Conservation (phyloP, 2,797 vertebrate genomes). For the Acanthornis magna region DNA sequence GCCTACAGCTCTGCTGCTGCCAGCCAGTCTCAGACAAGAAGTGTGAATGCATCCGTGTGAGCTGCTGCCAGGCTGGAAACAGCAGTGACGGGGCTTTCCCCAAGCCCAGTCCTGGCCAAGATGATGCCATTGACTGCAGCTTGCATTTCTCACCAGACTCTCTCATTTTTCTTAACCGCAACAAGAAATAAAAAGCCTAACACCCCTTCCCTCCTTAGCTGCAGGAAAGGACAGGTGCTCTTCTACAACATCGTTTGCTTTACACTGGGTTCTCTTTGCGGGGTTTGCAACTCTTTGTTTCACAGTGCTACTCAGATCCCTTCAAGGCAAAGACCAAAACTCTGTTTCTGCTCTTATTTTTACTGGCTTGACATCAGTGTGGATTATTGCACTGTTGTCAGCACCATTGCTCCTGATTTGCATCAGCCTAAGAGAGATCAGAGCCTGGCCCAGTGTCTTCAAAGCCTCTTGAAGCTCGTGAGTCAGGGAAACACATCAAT, state of each 20-base stretch:
- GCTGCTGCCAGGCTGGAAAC: neutral
- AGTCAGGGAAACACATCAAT: constrained; percentile 65
- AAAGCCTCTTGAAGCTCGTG: constrained; percentile 53
- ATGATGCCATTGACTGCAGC: neutral
- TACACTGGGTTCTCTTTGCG: neutral
- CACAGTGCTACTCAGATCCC: neutral
- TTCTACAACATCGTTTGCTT: neutral
- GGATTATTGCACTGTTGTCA: constrained; percentile 57
- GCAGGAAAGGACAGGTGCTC: neutral
- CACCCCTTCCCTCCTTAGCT: neutral
- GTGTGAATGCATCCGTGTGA: accelerated
- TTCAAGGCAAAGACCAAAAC: constrained; percentile 35
- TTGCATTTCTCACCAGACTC: neutral
- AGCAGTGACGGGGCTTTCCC: neutral
- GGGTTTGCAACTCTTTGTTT: neutral
- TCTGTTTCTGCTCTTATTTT: constrained; percentile 48
- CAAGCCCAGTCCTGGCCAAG: neutral
- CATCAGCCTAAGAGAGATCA: constrained; percentile 56
- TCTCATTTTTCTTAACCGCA: neutral
- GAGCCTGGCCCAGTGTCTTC: constrained; percentile 50
- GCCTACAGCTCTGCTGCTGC: neutral
- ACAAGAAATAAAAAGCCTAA: neutral
- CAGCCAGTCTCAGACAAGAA: neutral
- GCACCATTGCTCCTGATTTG: constrained; percentile 57
- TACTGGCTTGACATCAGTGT: constrained; percentile 63